Base-by-base conservation (phyloP, 2,797 vertebrate genomes). In the Eidolon dupreanum region DNA sequence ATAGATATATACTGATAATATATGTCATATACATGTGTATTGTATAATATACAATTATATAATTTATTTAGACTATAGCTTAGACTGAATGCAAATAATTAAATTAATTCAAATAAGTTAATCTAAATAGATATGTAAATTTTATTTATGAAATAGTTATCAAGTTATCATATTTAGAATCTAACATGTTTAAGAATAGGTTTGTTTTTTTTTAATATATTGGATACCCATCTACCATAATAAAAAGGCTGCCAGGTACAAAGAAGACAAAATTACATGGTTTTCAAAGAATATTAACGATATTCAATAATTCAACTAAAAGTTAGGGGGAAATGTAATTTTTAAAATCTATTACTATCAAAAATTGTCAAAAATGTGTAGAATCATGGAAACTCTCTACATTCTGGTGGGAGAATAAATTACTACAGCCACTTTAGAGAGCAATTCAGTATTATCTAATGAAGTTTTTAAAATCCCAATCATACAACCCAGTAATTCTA, bases 41-140 rank as follows among this genome's bases (percentile, higher is more conserved):
- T 53, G 65, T 93, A 24, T 36, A 55, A 88, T 65, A 77, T 55
- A 15, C 3, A 96, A 33, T 93, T 22, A 91, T 81, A 75, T 41
- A 83, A 96, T 83, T 96, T 93, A 88, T 53, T 93, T 92, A 86
- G 16, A 84, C 24, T 82, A 0, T 61, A 82, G 13, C 17, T 94
- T 93, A 10, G 2, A 93, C 49, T 73, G 12, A 95, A 77, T 36
- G 24, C 19, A 92, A 31, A 41, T 87, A n/a, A 66, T 12, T 79
- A 17, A 78, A 89, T 90, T 88, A 84, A 74, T 87, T 66, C 79
- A 10, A 92, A 55, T 90, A 59, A 68, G 5, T 81, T 41, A 75
- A 55, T 79, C 33, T 78, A 59, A 81, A 86, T 2, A 95, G 15
- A 83, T 33, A 94, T 19, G 17, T 1, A 16, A n/a, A 71, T 81